Evolutionary conservation across 1,140 invertebrate genomes (phyloP), one percentile per base, ranked within the genome.

Genomic region (Monomorium pharaonis): DNA sequence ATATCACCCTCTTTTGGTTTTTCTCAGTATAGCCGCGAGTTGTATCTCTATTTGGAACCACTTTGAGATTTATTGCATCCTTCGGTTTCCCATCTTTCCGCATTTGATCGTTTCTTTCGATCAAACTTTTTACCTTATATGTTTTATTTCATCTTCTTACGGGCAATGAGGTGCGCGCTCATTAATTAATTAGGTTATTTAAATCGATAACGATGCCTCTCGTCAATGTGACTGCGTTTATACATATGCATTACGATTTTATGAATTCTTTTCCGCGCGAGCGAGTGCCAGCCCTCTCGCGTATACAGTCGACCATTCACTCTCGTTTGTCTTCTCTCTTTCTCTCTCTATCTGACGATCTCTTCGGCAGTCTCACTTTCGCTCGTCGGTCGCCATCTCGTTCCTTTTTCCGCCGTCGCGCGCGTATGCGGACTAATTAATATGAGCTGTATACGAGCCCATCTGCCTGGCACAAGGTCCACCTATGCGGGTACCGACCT

Each of bases 41-140:
- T 69, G 69, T 84, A 21, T 54, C 74, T 78, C 58, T 88, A 90
- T 92, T 90, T 88, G 69, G 63, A 86, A 86, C 90, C 86, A 76
- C 49, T 77, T 90, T 88, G 76, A 58, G 89, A 92, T 92, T 91
- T 90, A 91, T 83, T 85, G 89, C 88, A 85, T 90, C 89, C 84
- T 72, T 58, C 47, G 80, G n/a, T 42, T 54, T 27, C 18, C 47
- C 54, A 78, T 44, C 42, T 76, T 24, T 77, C 3, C 14, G 10
- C 33, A 1, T 30, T 21, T 9, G 18, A 24, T 37, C 30, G 5
- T 27, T 69, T 70, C 16, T 37, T 33, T 33, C 51, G 27, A n/a
- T 51, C 44, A 21, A 37, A 47, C 21, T 60, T 14, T 54, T 12
- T 18, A 9, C 54, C 12, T 7, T 5, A 18, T 3, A 0, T 0